These are phyloP conservation scores for Drosophila serrata DNA, from an alignment of 1,140 invertebrate species.

Conservation along the genomic window DNA sequence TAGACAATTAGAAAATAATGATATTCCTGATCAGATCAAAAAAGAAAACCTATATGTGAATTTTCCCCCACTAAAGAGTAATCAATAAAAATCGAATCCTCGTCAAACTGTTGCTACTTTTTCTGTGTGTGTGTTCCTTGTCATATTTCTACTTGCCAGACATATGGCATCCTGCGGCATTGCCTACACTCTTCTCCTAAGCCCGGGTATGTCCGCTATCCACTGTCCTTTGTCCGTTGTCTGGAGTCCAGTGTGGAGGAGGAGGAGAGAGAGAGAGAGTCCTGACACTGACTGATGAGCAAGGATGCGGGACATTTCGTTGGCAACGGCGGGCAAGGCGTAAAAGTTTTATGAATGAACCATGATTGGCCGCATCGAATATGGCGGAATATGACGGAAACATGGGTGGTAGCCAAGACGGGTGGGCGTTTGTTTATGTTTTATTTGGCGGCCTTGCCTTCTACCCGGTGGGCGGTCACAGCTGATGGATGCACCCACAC, in stretches of 20 bases:
- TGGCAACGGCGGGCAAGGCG: constrained; percentile 15
- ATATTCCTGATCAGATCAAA: background rate
- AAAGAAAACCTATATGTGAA: background rate
- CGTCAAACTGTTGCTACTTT: background rate
- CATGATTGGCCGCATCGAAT: constrained; percentile 55
- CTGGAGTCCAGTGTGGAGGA: background rate
- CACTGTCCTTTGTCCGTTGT: background rate
- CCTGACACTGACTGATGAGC: constrained; percentile 24
- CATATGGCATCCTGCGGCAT: background rate
- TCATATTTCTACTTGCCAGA: constrained; percentile 1
- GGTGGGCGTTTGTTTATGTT: constrained; percentile 79
- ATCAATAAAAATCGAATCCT: background rate
- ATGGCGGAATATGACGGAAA: constrained; percentile 9
- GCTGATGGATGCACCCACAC: constrained; percentile 18
- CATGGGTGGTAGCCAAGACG: constrained; percentile 25
- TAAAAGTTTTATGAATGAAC: constrained; percentile 77
- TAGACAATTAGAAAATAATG: no score
- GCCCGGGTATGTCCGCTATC: background rate
- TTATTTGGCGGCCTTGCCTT: constrained; percentile 23
- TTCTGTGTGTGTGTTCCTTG: background rate
- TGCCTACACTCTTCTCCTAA: no score
- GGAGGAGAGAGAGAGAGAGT: no score
- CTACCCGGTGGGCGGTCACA: background rate
- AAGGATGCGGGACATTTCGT: constrained; percentile 1
- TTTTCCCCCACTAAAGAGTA: background rate